Base-by-base conservation (phyloP, 2,888 invertebrate species). In the Linnaemya tessellans region DNA sequence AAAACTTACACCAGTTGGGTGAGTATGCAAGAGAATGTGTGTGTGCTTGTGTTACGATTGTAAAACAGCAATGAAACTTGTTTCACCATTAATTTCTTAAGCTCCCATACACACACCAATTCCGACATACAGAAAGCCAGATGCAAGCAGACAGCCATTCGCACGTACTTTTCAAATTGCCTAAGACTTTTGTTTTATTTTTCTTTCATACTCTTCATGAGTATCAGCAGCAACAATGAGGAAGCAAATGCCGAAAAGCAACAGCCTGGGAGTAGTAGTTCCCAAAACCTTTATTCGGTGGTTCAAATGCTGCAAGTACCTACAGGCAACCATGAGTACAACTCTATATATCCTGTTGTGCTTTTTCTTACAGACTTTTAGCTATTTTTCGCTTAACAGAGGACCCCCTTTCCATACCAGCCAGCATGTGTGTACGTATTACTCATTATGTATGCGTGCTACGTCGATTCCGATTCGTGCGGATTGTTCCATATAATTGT, bases 401-500 rank as follows among this genome's bases (percentile, higher is more conserved):
- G 58, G 64, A 25, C 65, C 65, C 13, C n/a, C 67, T 77, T 70
- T 51, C 58, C 60, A 54, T 51, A 60, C 46, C 46, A 54, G 51
- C 46, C 46, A 54, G 51, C 30, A 46, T 56, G 25, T 3, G 30
- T 30, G 30, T 71, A 64, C 74, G 64, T 65, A 62, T 15, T 54
- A 83, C 91, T 91, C 90, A 91, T 91, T 91, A 90, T 88, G 91
- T 92, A 91, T 91, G 91, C 91, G 91, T 89, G 88, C 89, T 88
- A 89, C 89, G 91, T 91, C 90, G 91, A 91, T 90, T 91, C 91
- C 92, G 92, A 91, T 91, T 91, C 91, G 91, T 90, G 86, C 86
- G 86, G 83, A 86, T 85, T 85, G 82, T 85, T 82, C 75, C 75
- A 65, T 73, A 75, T 82, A 74, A 85, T 85, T 82, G 82, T 85